Evolutionary conservation across 2,113 vertebrate genomes (phyloP).

Genomic region (Pedetes capensis): DNA sequence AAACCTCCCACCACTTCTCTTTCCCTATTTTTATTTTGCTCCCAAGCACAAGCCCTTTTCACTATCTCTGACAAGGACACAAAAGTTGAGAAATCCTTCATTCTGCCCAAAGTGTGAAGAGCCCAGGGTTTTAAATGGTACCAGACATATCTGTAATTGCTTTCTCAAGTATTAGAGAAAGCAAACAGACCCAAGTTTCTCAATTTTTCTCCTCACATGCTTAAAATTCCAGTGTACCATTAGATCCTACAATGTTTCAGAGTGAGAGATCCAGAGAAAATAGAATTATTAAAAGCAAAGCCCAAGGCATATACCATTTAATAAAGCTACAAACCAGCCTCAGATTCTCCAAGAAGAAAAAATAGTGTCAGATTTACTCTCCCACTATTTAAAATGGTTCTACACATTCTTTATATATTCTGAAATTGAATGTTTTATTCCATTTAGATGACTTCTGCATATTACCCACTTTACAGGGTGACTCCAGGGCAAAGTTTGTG

Average conservation of each 20-base stretch:
- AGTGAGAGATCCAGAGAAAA: conserved; percentile 45
- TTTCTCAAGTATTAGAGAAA: neutral
- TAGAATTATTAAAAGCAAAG: conserved; percentile 56
- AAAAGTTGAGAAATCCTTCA: conserved; percentile 3
- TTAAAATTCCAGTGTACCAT: conserved; percentile 16
- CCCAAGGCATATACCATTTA: conserved; percentile 2
- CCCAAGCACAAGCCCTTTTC: neutral
- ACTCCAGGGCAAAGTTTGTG: neutral
- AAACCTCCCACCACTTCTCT: neutral
- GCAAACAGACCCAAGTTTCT: conserved; percentile 6
- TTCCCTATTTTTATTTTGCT: neutral
- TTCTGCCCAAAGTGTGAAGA: neutral
- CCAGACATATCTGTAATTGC: neutral
- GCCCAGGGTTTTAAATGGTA: conserved; percentile 5
- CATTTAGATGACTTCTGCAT: conserved; percentile 43
- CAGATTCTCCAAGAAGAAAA: conserved; percentile 22
- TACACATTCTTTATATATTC: conserved; percentile 6
- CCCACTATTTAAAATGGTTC: conserved; percentile 25
- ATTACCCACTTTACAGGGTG: conserved; percentile 12
- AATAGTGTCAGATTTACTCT: neutral
- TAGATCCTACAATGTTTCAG: neutral
- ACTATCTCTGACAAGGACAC: neutral
- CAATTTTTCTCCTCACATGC: conserved; percentile 1
- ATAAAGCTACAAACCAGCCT: conserved; percentile 44
- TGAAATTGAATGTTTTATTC: conserved; percentile 52